phyloP scores from a whole-genome alignment of 2,888 invertebrate genomes.

The Tiphia femorata region DNA sequence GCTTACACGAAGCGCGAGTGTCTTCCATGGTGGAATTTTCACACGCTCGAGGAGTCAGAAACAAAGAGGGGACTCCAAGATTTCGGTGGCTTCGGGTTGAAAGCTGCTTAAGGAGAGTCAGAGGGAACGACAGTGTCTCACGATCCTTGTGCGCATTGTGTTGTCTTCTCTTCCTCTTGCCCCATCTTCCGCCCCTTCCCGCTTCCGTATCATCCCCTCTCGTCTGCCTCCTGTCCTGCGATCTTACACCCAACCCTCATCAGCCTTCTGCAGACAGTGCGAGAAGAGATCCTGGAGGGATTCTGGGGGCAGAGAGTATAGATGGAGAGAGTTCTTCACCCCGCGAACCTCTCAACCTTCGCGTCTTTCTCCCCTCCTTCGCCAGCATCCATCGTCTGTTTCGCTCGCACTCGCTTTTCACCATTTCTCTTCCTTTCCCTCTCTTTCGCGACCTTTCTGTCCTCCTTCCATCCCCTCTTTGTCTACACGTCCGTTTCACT shows the following conservation, averaged over 20 bases:
- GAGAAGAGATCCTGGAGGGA: slow-evolving; percentile 50
- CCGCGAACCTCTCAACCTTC: slow-evolving; percentile 24
- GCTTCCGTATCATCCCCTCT: slow-evolving; percentile 1
- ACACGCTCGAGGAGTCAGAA: slow-evolving; percentile 52
- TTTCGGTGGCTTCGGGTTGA: slow-evolving; percentile 36
- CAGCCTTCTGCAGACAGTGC: slow-evolving; percentile 41
- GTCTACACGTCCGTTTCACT: background rate
- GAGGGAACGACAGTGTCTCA: slow-evolving; percentile 50
- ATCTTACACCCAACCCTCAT: no score
- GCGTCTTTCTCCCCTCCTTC: slow-evolving; percentile 26
- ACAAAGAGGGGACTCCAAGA: slow-evolving; percentile 48
- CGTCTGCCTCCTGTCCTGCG: slow-evolving; percentile 11
- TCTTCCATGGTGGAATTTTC: slow-evolving; percentile 44
- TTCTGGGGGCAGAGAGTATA: slow-evolving; percentile 41
- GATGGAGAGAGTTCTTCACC: slow-evolving; percentile 40
- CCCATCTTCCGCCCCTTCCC: background rate
- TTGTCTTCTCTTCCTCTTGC: slow-evolving; percentile 33
- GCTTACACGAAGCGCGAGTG: slow-evolving; percentile 33
- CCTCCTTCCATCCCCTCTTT: slow-evolving; percentile 10
- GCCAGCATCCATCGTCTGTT: no score
- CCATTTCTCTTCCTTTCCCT: slow-evolving; percentile 13
- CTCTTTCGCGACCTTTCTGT: slow-evolving; percentile 13
- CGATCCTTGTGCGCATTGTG: slow-evolving; percentile 47
- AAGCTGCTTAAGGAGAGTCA: slow-evolving; percentile 32
- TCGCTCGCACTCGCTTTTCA: slow-evolving; percentile 27